A percentile compares a stretch with the other conserved stretches of the same genome.
Evolutionary conservation across 1,140 invertebrate species (phyloP).

Genomic region (Neelides sp.): DNA sequence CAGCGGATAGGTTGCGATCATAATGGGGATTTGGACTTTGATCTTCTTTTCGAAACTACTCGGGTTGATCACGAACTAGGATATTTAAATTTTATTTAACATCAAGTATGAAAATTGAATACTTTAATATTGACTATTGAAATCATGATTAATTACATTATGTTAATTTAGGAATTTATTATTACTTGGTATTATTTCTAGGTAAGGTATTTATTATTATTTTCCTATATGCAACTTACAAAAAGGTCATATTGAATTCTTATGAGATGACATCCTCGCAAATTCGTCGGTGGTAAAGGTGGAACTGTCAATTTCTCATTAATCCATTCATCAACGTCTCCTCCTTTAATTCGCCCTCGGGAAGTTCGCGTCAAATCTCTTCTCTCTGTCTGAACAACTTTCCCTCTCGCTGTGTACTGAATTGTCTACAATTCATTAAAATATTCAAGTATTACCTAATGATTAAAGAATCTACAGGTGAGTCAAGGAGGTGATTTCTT

Average conservation of each 20-base stretch:
- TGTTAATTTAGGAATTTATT: no score
- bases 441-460: background rate
- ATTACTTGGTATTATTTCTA: no score
- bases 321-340: constrained; percentile 70
- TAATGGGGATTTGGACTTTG: constrained; percentile 80
- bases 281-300: constrained; percentile 83
- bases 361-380: constrained; percentile 67
- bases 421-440: constrained; percentile 53
- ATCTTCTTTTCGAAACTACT: constrained; percentile 83
- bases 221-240: constrained; percentile 56
- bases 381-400: constrained; percentile 72
- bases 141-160: no score
- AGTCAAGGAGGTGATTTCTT: background rate
- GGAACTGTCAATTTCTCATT: constrained; percentile 86
- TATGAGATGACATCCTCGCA: constrained; percentile 89
- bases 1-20: constrained; percentile 85
- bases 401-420: constrained; percentile 73
- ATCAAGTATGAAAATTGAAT: no score
- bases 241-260: constrained; percentile 88
- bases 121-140: no score
- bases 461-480: background rate
- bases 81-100: no score
- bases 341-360: constrained; percentile 68
- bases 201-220: no score
- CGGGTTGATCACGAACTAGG: constrained; percentile 77